A percentile compares a stretch with the other conserved stretches of the same genome.
These are phyloP conservation scores for Geotrupes spiniger DNA, from an alignment of 2,888 invertebrate species.

Conservation along the genomic window DNA sequence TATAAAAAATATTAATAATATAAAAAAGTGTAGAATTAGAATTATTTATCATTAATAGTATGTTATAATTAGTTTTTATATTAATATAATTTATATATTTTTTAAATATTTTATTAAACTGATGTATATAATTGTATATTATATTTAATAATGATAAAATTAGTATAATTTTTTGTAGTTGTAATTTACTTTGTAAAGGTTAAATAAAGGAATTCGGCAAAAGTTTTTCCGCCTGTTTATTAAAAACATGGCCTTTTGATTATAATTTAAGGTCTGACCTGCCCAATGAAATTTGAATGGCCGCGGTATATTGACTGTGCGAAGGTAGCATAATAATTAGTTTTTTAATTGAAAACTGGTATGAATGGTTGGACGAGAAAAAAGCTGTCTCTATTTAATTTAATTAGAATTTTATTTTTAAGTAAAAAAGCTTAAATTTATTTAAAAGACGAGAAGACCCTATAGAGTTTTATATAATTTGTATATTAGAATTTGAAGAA, in stretches of 20 bases:
- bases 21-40: slow-evolving; percentile 40
- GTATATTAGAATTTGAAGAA: slow-evolving; percentile 15
- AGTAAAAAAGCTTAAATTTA: slow-evolving; percentile 59
- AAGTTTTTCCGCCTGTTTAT: slow-evolving; percentile 65
- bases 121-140: slow-evolving; percentile 47
- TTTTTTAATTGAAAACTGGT: slow-evolving; percentile 76
- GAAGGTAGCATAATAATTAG: slow-evolving; percentile 80
- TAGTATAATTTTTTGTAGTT: slow-evolving; percentile 51
- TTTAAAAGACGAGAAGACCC: slow-evolving; percentile 69
- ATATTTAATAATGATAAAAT: slow-evolving; percentile 59
- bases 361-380: slow-evolving; percentile 73
- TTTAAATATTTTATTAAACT: slow-evolving; percentile 50
- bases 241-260: slow-evolving; percentile 72
- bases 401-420: slow-evolving; percentile 57
- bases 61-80: slow-evolving; percentile 51
- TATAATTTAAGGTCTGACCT: slow-evolving; percentile 65
- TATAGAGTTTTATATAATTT: slow-evolving; percentile 64
- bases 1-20: slow-evolving; percentile 38
- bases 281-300: slow-evolving; percentile 74
- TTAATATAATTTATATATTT: slow-evolving; percentile 23
- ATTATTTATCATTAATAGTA: slow-evolving; percentile 41
- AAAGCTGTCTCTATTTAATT: slow-evolving; percentile 59
- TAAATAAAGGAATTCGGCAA: slow-evolving; percentile 64
- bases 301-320: slow-evolving; percentile 77
- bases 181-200: slow-evolving; percentile 37